Base-by-base conservation (phyloP, 23 tunicate species). In the Styela clava region DNA sequence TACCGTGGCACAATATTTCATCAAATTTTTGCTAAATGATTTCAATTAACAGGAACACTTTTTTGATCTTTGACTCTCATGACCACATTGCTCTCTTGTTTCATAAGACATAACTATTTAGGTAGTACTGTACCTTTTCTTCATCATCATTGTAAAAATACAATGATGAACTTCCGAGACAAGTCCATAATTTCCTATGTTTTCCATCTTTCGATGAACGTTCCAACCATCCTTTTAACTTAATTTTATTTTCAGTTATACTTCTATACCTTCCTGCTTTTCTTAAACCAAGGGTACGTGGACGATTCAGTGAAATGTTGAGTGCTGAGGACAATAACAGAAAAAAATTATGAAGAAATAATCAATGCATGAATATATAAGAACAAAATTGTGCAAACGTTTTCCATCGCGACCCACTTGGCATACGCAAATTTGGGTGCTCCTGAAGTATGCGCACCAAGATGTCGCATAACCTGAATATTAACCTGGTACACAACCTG, bases 181-280 rank as follows among this genome's bases (percentile, higher is more conserved):
- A 76, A 7, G 81, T 64, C 81, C 81, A 76, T 27, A 76, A 29
- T 52, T 64, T 36, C 20, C 65, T 51, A 18, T 26, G 37, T 44
- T 76, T 76, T 16, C 81, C 81, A 24, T 76, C 81, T 64, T 76
- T 76, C 16, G 64, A 52, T 24, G 65, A 76, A 21, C 81, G 52
- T 19, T 51, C 65, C 27, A 76, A 52, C 81, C 81, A 76, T 23
- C 81, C 81, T 52, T 76, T 76, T 26, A 76, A 52, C 9, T 23
- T 23, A 31, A 76, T 29, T 44, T 76, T 44, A 27, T 76, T 52
- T 24, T 76, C 69, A 27, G 81, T 64, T 9, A 76, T 44, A 44
- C 81, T 76, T 26, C 81, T 64, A 76, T 76, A 76, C 18, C 81
- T 52, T 52, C 81, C 81, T 12, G 64, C 81, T 44, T 76, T 76